Evolutionary conservation across 2,888 invertebrate species (phyloP), one percentile per base, ranked within the genome.

Genomic region (Girardia tigrina): DNA sequence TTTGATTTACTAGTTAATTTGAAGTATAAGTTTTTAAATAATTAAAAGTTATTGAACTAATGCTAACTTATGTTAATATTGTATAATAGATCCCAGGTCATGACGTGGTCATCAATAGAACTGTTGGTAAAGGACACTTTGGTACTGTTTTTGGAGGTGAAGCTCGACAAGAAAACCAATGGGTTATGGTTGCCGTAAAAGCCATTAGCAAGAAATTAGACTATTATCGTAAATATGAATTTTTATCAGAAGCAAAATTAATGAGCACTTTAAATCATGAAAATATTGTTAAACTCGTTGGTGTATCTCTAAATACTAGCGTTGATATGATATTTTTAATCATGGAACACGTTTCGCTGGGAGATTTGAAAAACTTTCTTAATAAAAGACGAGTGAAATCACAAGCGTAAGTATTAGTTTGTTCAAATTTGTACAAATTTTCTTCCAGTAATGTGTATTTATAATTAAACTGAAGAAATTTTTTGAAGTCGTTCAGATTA

Each of bases 331-430:
- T 36, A 12, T 36, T 12, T 36, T 36, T 36, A 36, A 36, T 36
- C 16, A 36, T 36, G 36, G 36, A 36, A 36, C 36, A 36, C 16
- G 36, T 36, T 36, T 12, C 36, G 16, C 8, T 8, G 8, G 36
- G 36, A 36, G 36, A 36, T 36, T 36, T 36, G 36, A 36, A 36
- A 36, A 36, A 36, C 8, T 36, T 36, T 36, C 36, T 36, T 16
- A 36, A 12, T 36, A 36, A 36, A 36, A 36, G 36, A 36, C 36
- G 36, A 36, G 36, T 36, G 16, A 36, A 36, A 36, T 8, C 36
- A 12, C 8, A 36, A 36, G 36, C 8, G 36, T 36, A 36, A 36
- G 36, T 79, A n/a, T n/a, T n/a, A n/a, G n/a, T n/a, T n/a, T n/a
- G n/a, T n/a, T n/a, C n/a, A n/a, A n/a, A n/a, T n/a, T n/a, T n/a